These are phyloP conservation scores for Cataglyphis albicans DNA, from an alignment of 2,888 invertebrate species.

Conservation along the genomic window DNA sequence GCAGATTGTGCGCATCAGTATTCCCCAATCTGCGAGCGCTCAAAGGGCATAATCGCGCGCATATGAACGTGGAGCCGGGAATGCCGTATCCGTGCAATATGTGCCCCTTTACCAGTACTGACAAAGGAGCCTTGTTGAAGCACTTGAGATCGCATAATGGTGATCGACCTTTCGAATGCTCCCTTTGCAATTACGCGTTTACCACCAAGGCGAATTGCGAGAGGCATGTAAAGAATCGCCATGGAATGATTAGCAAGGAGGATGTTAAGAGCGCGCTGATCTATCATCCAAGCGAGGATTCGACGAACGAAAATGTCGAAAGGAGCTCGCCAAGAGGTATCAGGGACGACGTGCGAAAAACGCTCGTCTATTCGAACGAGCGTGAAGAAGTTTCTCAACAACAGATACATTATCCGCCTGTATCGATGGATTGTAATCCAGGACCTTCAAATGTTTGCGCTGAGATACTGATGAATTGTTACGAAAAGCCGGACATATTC, in stretches of 20 bases:
- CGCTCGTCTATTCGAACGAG: slow-evolving; percentile 78
- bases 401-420: slow-evolving; percentile 69
- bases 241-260: slow-evolving; percentile 94
- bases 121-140: slow-evolving; percentile 96
- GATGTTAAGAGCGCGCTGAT: slow-evolving; percentile 96
- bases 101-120: slow-evolving; percentile 95
- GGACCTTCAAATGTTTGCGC: slow-evolving; percentile 31
- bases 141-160: slow-evolving; percentile 98
- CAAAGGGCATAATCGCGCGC: slow-evolving; percentile 96
- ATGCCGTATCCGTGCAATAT: slow-evolving; percentile 97
- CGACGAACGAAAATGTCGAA: slow-evolving; percentile 89
- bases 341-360: slow-evolving; percentile 81
- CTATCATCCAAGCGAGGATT: slow-evolving; percentile 94
- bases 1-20: slow-evolving; percentile 94
- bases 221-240: slow-evolving; percentile 96
- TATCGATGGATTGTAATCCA: slow-evolving; percentile 61
- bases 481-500: slow-evolving; percentile 70
- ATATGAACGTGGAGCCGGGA: slow-evolving; percentile 89
- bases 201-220: slow-evolving; percentile 99
- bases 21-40: slow-evolving; percentile 96
- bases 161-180: slow-evolving; percentile 97
- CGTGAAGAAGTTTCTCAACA: slow-evolving; percentile 68
- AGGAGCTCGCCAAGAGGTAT: slow-evolving; percentile 69
- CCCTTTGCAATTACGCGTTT: slow-evolving; percentile 98
- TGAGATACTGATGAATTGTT: slow-evolving; percentile 56